These are phyloP conservation scores for Lucilia cuprina DNA, from an alignment of 1,140 invertebrate genomes.

Conservation along the genomic window DNA sequence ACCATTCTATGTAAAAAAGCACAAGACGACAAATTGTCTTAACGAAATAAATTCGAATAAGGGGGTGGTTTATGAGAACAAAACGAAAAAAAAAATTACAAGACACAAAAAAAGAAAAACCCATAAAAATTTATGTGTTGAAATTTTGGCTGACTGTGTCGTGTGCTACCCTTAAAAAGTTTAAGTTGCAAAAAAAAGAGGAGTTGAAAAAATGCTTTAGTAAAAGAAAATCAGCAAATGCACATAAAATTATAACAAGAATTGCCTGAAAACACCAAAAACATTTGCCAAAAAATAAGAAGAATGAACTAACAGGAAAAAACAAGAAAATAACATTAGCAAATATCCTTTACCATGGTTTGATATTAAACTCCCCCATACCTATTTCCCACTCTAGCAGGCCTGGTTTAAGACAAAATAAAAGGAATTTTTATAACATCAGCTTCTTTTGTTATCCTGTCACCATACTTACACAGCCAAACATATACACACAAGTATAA, in stretches of 20 bases:
- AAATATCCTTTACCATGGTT: neutral
- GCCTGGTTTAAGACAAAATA: neutral
- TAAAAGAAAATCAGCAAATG: neutral
- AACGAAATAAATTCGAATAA: neutral
- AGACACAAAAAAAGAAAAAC: neutral
- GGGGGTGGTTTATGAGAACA: neutral
- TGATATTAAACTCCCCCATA: neutral
- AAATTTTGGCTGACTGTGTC: neutral
- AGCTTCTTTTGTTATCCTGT: constrained; percentile 28
- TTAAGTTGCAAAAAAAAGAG: neutral
- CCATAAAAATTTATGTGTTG: constrained; percentile 7
- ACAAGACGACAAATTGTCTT: neutral
- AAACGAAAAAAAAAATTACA: neutral
- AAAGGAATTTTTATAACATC: constrained; percentile 24
- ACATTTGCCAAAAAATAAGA: neutral
- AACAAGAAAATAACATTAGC: neutral
- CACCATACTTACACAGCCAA: neutral
- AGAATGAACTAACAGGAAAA: neutral
- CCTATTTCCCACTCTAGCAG: neutral
- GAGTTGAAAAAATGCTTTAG: neutral
- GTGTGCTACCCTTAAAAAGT: constrained; percentile 12
- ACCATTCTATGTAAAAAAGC: neutral
- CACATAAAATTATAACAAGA: constrained; percentile 25
- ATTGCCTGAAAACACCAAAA: neutral
- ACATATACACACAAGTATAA: neutral